Evolutionary conservation across 2,888 invertebrate genomes (phyloP).

Genomic region (Calameuta filiformis): DNA sequence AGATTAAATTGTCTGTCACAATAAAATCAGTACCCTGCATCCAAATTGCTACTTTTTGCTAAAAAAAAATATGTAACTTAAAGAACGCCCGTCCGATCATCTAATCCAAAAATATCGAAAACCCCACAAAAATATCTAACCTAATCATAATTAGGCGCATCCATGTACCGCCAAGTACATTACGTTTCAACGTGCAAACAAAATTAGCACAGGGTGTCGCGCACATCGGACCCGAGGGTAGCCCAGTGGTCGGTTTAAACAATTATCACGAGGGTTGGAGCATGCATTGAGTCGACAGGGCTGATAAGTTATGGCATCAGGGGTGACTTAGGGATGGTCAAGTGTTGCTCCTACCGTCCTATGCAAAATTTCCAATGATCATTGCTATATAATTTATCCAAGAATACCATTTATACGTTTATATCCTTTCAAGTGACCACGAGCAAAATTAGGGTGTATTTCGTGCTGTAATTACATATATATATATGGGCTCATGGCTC

Average conservation of each 20-base stretch:
- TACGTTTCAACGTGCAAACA: not conserved
- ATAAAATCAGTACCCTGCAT: not conserved
- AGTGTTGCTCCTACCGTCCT: slow-evolving; percentile 11
- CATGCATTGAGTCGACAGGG: slow-evolving; percentile 52
- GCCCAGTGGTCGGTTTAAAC: slow-evolving; percentile 64
- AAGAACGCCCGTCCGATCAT: not conserved
- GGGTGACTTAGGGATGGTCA: slow-evolving; percentile 50
- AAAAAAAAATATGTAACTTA: not conserved
- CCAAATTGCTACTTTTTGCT: not conserved
- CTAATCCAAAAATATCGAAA: not conserved
- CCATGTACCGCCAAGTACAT: not conserved
- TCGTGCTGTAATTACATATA: not conserved
- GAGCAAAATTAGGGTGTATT: not conserved
- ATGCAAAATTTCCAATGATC: not conserved
- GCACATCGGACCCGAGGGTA: slow-evolving; percentile 42
- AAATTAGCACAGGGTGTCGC: not conserved
- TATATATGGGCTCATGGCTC: too few relatives aligned
- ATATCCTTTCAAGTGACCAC: not conserved
- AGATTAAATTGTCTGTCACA: not conserved
- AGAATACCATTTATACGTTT: not conserved
- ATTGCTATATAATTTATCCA: not conserved
- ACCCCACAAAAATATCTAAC: not conserved
- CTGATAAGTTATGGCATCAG: slow-evolving; percentile 61
- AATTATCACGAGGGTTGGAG: slow-evolving; percentile 62
- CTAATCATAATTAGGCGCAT: not conserved